Evolutionary conservation across 2,888 invertebrate species (phyloP), one percentile per base, ranked within the genome.

Genomic region (Thysanoteuthis rhombus): DNA sequence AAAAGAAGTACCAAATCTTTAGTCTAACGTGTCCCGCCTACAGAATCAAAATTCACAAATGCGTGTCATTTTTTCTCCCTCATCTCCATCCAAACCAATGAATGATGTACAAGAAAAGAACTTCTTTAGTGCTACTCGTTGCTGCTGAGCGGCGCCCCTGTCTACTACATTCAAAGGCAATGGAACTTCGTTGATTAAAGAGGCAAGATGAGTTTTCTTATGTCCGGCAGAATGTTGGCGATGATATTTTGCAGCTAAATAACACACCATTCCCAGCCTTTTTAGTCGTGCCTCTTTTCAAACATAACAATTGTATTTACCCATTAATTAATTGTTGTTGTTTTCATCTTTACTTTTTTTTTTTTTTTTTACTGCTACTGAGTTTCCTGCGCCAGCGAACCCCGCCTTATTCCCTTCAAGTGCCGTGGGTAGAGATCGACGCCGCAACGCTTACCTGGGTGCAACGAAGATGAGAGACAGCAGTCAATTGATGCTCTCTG

Each of bases 211-310:
- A 75, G 75, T 36, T 75, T 75, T 75, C 75, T 75, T 75, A 75
- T 36, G 75, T 75, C 75, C 75, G 75, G 75, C 75, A 75, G 75
- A 75, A 75, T 75, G 75, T 75, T 75, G 75, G 75, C 75, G 75
- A n/a, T 75, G 75, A 75, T 75, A 4, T 75, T 75, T n/a, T n/a
- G 75, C 75, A n/a, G 75, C 75, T n/a, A 75, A 75, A 75, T 75
- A 75, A 75, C n/a, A 75, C 75, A n/a, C 75, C n/a, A 75, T 75
- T 75, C 75, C 16, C 75, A 75, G 75, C 75, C 75, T 75, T 75
- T 75, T 75, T n/a, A 75, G 75, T 75, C 75, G 75, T n/a, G 75
- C 75, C n/a, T 75, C n/a, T 75, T 75, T 75, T 75, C 75, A 75
- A 75, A 75, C 19, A 75, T 75, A n/a, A 75, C 75, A 75, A 75